phyloP scores from a whole-genome alignment of 2,113 vertebrate genomes.

The Pithys albifrons region DNA sequence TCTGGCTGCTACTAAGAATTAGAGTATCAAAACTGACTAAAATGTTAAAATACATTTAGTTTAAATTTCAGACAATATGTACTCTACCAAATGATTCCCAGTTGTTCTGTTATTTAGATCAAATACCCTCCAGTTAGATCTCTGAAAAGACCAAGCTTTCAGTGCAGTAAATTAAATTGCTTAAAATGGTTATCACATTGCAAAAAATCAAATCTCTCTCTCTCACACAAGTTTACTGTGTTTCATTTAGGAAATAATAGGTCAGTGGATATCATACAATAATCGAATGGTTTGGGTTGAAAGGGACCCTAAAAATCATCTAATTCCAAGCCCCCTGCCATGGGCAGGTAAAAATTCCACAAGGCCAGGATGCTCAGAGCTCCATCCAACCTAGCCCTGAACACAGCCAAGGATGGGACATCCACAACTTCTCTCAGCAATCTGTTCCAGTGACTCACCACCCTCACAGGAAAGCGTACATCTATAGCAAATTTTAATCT shows the following conservation, averaged over 20 bases:
- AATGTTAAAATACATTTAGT: neutral
- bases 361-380: neutral
- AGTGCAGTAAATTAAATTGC: fast-evolving
- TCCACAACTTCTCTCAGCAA: neutral
- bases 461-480: neutral
- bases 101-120: neutral
- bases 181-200: neutral
- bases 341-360: neutral
- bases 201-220: neutral
- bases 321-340: neutral
- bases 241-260: neutral
- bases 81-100: neutral
- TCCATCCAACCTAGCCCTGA: neutral
- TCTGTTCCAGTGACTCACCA: neutral
- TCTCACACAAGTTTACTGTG: neutral
- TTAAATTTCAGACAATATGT: neutral
- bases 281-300: neutral
- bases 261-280: neutral
- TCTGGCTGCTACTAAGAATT: neutral
- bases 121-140: neutral
- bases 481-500: neutral
- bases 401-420: neutral
- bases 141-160: neutral
- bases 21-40: neutral
- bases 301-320: neutral